phyloP scores from a whole-genome alignment of 2,113 vertebrate genomes.

The Salvelinus sp. region DNA sequence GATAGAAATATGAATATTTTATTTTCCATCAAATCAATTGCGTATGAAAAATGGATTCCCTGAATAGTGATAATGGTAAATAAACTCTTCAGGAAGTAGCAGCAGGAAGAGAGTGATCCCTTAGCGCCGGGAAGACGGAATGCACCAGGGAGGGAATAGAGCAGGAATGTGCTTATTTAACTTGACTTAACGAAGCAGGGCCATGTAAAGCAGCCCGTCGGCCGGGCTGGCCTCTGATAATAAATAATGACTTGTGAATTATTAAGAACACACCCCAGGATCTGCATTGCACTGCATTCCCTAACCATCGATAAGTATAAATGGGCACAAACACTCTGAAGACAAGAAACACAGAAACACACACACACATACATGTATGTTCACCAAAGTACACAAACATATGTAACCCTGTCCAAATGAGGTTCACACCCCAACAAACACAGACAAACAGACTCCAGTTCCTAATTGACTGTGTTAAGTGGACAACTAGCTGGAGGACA shows the following conservation, averaged over 20 bases:
- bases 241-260: conserved; percentile 50
- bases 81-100: conserved; percentile 58
- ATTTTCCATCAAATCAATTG: conserved; percentile 25
- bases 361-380: background rate
- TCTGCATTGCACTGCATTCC: conserved; percentile 19
- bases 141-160: conserved; percentile 64
- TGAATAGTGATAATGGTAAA: conserved; percentile 65
- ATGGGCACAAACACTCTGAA: background rate
- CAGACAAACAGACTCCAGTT: conserved; percentile 39
- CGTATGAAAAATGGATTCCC: conserved; percentile 42
- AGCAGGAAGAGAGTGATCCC: conserved; percentile 38
- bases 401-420: conserved; percentile 17
- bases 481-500: conserved; percentile 64
- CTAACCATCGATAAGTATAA: background rate
- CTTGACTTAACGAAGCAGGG: conserved; percentile 62
- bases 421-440: conserved; percentile 20
- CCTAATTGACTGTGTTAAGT: conserved; percentile 72
- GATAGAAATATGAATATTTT: background rate
- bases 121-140: conserved; percentile 51
- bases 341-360: background rate
- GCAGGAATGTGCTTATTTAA: conserved; percentile 58
- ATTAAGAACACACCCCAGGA: conserved; percentile 41
- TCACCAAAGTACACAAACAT: conserved; percentile 3
- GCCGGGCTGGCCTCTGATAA: conserved; percentile 27
- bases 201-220: conserved; percentile 38